Evolutionary conservation across 2,888 invertebrate genomes (phyloP), one percentile per base, ranked within the genome.

Genomic region (Meandrusa payeni): DNA sequence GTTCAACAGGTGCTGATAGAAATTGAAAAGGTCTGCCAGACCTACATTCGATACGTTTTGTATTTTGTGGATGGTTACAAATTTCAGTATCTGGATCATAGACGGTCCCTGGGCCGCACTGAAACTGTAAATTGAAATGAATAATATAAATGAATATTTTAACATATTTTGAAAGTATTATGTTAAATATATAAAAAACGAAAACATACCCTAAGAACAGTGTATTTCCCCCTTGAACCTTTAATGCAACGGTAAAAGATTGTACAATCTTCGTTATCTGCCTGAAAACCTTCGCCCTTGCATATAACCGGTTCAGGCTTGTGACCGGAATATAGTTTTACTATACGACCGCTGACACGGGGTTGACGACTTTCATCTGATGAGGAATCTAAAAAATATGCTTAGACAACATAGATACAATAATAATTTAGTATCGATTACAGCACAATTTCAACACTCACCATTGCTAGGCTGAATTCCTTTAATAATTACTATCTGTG

Each of bases 201-300:
- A n/a, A n/a, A n/a, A 19, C 34, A 1, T 63, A 88, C 86, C 57
- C 86, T 79, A 54, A 90, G 92, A 6, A 91, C 86, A 3, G 89
- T 90, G 48, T 89, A 86, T 52, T 78, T 85, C 27, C 85, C 83
- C 44, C 79, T 79, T 44, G 89, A 89, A 62, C 90, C 90, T 56
- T 89, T 86, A 9, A 93, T 90, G 56, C 95, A 95, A 60, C 94
- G 89, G 67, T 94, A 94, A 76, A 94, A 95, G 37, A 90, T 80
- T 33, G 88, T 86, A 64, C 95, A 95, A 62, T 94, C 90, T n/a
- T 68, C 66, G n/a, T 91, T 89, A 67, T 95, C 94, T 1, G 90
- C 88, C 66, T 91, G 90, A 51, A 93, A 93, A 11, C 95, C 95
- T 72, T 94, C 94, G 10, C 85, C 76, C 2, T 76, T 75, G 61